Base-by-base conservation (phyloP, 2,888 invertebrate species). In the Hirtodrosophila trivittata region DNA sequence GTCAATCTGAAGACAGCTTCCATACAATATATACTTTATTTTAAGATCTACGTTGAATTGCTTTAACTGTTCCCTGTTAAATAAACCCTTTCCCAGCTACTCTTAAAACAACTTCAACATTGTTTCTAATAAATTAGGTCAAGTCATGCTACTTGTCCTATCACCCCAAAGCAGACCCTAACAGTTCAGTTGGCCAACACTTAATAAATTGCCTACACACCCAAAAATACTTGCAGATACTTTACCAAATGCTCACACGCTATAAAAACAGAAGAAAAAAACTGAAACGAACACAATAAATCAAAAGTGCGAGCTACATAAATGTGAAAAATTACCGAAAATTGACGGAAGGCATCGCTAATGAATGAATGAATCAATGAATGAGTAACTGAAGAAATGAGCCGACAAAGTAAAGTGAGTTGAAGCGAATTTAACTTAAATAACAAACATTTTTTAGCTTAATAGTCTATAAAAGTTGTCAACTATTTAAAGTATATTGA, bases 321-420 rank as follows among this genome's bases (percentile, higher is more conserved):
- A 77, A 82, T 78, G 72, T 77, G 69, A 87, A 70, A 87, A 75
- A 81, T 81, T 65, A 63, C 59, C 46, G 52, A 21, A 57, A 66
- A 65, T 62, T 57, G 74, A 62, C 77, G 66, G 68, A 55, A 77
- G 41, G 62, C 60, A 41, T 45, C 28, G 72, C 52, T 68, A 78
- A 75, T 78, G 76, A 78, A 81, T 81, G 62, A 59, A 50, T 28
- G 32, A 78, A 81, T 81, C 59, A 59, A 50, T 28, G 32, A 45
- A 45, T 45, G 45, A 39, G 10, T 28, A 8, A 38, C 25, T 37
- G 14, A 39, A 16, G 9, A 12, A 33, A 33, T 10, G 12, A 33
- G 33, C 13, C 54, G 57, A 58, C 64, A 62, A 64, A 73, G 46
- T 50, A 35, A 59, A 65, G 38, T 57, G 54, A 71, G 62, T 55